These are phyloP conservation scores for Megaceryle alcyon DNA, from an alignment of 2,797 vertebrate species.

Conservation along the genomic window DNA sequence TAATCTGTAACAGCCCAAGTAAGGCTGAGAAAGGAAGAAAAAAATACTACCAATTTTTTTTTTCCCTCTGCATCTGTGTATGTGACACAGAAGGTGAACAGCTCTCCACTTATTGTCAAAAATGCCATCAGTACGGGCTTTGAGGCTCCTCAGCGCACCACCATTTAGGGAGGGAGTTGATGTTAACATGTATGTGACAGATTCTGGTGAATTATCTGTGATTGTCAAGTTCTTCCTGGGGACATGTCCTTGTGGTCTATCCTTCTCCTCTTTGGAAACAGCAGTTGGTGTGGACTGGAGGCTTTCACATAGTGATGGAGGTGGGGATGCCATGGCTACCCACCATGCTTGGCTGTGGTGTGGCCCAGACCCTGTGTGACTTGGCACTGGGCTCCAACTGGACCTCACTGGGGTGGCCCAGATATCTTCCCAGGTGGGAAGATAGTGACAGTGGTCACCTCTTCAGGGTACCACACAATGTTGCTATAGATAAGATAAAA, in stretches of 20 bases:
- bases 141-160: not conserved
- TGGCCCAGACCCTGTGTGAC: not conserved
- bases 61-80: not conserved
- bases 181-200: not conserved
- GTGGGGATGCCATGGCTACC: not conserved
- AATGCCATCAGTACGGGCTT: not conserved
- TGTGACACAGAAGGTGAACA: not conserved
- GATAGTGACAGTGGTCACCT: not conserved
- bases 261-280: not conserved
- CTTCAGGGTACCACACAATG: not conserved
- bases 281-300: rapidly evolving
- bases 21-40: not conserved
- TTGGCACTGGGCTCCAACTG: not conserved
- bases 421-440: not conserved
- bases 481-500: not conserved
- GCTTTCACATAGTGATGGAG: not conserved
- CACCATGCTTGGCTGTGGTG: rapidly evolving
- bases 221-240: not conserved
- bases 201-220: not conserved
- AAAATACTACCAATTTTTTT: not conserved
- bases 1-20: not conserved
- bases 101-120: not conserved
- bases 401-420: not conserved
- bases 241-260: not conserved
- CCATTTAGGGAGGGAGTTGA: not conserved